These are phyloP conservation scores for Watsonalla binaria DNA, from an alignment of 2,888 invertebrate genomes.

Conservation along the genomic window DNA sequence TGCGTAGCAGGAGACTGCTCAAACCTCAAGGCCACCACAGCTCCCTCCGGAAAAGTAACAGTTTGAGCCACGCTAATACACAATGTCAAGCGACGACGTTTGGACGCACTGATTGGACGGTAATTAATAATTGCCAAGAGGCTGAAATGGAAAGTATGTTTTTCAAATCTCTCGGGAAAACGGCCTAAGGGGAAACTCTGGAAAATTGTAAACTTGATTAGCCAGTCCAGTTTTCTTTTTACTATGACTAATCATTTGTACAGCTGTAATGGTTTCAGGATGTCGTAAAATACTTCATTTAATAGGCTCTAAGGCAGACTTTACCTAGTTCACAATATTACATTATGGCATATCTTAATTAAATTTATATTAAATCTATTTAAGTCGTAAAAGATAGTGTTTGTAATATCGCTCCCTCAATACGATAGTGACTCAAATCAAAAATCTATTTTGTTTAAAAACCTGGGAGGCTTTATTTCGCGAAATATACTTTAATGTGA, in stretches of 20 bases:
- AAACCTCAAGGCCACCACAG: too few species aligned
- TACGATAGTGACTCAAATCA: too few species aligned
- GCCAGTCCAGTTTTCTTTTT: neutral
- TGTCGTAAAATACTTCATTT: neutral
- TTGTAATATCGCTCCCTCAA: too few species aligned
- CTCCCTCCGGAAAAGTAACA: too few species aligned
- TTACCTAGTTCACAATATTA: neutral
- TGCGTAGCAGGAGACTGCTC: too few species aligned
- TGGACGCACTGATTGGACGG: neutral
- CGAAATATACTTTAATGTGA: too few species aligned
- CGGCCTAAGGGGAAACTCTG: slow-evolving; percentile 27
- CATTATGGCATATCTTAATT: neutral
- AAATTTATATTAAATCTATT: too few species aligned
- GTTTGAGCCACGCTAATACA: too few species aligned
- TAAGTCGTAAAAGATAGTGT: too few species aligned
- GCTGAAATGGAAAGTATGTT: slow-evolving; percentile 53
- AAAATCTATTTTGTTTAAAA: too few species aligned
- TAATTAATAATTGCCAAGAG: neutral
- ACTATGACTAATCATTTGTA: neutral
- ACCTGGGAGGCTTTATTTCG: too few species aligned
- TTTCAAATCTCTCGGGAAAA: slow-evolving; percentile 48
- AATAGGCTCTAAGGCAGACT: neutral
- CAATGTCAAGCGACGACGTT: too few species aligned
- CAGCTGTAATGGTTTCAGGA: neutral
- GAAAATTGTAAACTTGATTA: slow-evolving; percentile 15